Percentiles rank a stretch among this genome's conserved stretches.
These are phyloP conservation scores for Euura lappo DNA, from an alignment of 1,140 invertebrate genomes.

Conservation along the genomic window DNA sequence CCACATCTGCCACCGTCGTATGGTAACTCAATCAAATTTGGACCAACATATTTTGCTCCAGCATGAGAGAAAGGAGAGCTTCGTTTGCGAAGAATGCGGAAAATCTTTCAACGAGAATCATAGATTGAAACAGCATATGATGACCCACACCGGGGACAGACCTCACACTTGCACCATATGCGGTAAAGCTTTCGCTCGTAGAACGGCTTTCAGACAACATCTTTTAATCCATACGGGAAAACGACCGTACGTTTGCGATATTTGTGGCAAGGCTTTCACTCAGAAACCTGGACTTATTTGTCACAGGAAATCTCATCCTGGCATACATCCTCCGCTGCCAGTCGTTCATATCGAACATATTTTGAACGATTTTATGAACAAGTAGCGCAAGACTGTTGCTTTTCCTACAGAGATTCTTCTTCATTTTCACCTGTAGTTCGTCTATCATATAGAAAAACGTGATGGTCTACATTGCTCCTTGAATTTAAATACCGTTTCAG, in stretches of 20 bases:
- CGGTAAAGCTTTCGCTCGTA: slow-evolving; percentile 61
- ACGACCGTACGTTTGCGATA: slow-evolving; percentile 81
- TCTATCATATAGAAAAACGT: no score
- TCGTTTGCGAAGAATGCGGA: slow-evolving; percentile 64
- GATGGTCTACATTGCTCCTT: no score
- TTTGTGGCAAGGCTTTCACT: slow-evolving; percentile 79
- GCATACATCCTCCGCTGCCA: slow-evolving; percentile 51
- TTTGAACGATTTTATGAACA: slow-evolving; percentile 48
- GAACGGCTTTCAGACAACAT: slow-evolving; percentile 64
- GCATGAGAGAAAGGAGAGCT: slow-evolving; percentile 54
- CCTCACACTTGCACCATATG: slow-evolving; percentile 68
- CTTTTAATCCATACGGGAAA: slow-evolving; percentile 84
- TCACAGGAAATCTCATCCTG: slow-evolving; percentile 69
- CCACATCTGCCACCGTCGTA: slow-evolving; percentile 53
- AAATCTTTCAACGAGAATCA: slow-evolving; percentile 65
- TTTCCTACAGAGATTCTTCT: slow-evolving; percentile 26
- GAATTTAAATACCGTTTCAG: no score
- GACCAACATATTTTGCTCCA: slow-evolving; percentile 60
- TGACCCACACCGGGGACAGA: slow-evolving; percentile 68
- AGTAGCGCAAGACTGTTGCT: slow-evolving; percentile 47
- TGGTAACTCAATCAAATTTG: slow-evolving; percentile 57
- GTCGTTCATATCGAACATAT: slow-evolving; percentile 55
- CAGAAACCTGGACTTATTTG: slow-evolving; percentile 70
- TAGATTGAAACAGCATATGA: slow-evolving; percentile 67
- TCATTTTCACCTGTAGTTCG: no score